phyloP scores from a whole-genome alignment of 1,140 invertebrate genomes.

The Anastrepha ludens region DNA sequence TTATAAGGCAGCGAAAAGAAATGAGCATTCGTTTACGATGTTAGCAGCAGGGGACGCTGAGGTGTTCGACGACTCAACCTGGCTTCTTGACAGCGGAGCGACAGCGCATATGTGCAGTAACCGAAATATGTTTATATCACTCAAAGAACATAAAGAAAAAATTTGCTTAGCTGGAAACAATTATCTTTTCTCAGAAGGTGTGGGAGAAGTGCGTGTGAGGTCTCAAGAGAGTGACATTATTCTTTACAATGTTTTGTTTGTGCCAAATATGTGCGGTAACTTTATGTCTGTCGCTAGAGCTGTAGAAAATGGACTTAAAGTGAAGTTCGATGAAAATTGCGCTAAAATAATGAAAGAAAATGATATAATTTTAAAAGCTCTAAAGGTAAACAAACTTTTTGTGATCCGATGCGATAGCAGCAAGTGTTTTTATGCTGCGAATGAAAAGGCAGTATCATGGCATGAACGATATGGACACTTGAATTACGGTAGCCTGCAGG shows the following conservation, averaged over 20 bases:
- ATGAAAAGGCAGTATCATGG: conserved; percentile 56
- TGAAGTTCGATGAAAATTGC: conserved; percentile 50
- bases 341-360: conserved; percentile 41
- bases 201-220: conserved; percentile 35
- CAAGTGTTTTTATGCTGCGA: conserved; percentile 26
- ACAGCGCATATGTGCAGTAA: conserved; percentile 54
- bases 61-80: background rate
- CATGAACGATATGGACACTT: conserved; percentile 64
- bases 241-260: conserved; percentile 54
- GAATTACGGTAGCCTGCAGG: conserved; percentile 61
- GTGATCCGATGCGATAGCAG: background rate
- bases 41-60: background rate
- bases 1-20: background rate
- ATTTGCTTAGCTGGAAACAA: conserved; percentile 53
- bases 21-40: conserved; percentile 10
- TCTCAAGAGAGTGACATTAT: conserved; percentile 27
- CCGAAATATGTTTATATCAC: conserved; percentile 9
- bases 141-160: conserved; percentile 23
- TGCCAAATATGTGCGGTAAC: conserved; percentile 49
- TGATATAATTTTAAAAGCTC: background rate
- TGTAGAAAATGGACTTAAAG: conserved; percentile 46
- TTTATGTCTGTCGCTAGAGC: conserved; percentile 55
- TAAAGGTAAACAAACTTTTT: conserved; percentile 54
- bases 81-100: conserved; percentile 57
- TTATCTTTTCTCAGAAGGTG: conserved; percentile 18